Evolutionary conservation across 2,888 invertebrate genomes (phyloP).

Genomic region (Barypeithes pellucidus): DNA sequence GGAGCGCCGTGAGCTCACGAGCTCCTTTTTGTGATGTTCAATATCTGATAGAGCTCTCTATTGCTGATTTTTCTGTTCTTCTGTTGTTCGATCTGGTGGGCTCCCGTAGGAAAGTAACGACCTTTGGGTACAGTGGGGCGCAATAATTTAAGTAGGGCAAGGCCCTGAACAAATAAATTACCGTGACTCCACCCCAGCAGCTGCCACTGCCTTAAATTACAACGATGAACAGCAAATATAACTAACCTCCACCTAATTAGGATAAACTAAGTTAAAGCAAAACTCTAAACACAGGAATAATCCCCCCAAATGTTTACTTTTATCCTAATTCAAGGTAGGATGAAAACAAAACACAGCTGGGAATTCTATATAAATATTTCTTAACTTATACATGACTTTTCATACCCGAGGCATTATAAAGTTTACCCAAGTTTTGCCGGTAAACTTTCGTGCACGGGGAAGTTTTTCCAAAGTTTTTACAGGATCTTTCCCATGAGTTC

Average conservation of each 20-base stretch:
- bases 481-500: conserved; percentile 25
- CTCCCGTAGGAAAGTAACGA: too few relatives aligned
- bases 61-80: too few relatives aligned
- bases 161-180: too few relatives aligned
- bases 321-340: conserved; percentile 40
- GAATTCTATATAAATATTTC: conserved; percentile 50
- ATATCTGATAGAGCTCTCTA: too few relatives aligned
- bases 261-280: conserved; percentile 40
- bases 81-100: too few relatives aligned
- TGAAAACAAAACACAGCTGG: conserved; percentile 47
- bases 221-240: conserved; percentile 37
- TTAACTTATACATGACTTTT: conserved; percentile 49
- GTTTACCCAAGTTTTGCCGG: conserved; percentile 46
- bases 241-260: conserved; percentile 44
- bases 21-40: too few relatives aligned
- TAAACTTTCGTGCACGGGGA: conserved; percentile 34
- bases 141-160: too few relatives aligned
- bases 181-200: too few relatives aligned
- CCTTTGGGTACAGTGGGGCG: too few relatives aligned
- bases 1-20: too few relatives aligned
- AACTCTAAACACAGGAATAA: conserved; percentile 36
- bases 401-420: conserved; percentile 44
- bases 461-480: conserved; percentile 29
- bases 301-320: conserved; percentile 43
- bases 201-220: conserved; percentile 26